phyloP scores from a whole-genome alignment of 2,113 vertebrate species.

The Triplophysa dalaica region DNA sequence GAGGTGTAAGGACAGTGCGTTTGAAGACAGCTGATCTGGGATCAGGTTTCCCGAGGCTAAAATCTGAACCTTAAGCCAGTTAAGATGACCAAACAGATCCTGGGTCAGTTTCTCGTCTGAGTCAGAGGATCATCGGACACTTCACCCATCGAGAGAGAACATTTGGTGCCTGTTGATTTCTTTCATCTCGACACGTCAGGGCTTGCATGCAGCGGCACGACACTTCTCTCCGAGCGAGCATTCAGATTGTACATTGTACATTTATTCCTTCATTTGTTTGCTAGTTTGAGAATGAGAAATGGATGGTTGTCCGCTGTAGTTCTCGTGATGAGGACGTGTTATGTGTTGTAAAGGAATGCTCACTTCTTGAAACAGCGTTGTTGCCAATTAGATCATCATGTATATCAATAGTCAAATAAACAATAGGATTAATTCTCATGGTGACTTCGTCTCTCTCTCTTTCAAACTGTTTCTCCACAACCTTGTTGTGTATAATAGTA shows the following conservation, averaged over 20 bases:
- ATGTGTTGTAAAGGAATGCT: conserved; percentile 11
- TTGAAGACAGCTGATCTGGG: conserved; percentile 32
- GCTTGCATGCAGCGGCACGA: conserved; percentile 49
- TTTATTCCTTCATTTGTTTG: conserved; percentile 31
- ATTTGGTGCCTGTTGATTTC: conserved; percentile 51
- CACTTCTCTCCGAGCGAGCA: conserved; percentile 27
- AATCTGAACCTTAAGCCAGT: conserved; percentile 15
- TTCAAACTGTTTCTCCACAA: conserved; percentile 17
- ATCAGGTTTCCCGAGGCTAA: conserved; percentile 18
- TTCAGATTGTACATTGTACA: conserved; percentile 40
- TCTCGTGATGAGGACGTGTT: conserved; percentile 10
- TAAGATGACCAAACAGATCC: conserved; percentile 44
- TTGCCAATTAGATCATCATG: conserved; percentile 51
- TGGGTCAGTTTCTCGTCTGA: conserved; percentile 28
- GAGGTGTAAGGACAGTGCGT: background rate
- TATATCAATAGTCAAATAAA: conserved; percentile 54
- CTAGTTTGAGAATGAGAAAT: conserved; percentile 40
- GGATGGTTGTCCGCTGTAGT: conserved; percentile 37
- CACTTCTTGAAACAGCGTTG: conserved; percentile 37
- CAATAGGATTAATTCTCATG: conserved; percentile 41
- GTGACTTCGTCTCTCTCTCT: conserved; percentile 8
- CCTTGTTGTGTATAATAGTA: too few species aligned
- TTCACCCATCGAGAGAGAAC: conserved; percentile 21
- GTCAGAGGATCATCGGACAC: background rate
- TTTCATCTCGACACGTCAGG: conserved; percentile 45